Evolutionary conservation across 2,888 invertebrate species (phyloP).

Genomic region (Bimastos eiseni): DNA sequence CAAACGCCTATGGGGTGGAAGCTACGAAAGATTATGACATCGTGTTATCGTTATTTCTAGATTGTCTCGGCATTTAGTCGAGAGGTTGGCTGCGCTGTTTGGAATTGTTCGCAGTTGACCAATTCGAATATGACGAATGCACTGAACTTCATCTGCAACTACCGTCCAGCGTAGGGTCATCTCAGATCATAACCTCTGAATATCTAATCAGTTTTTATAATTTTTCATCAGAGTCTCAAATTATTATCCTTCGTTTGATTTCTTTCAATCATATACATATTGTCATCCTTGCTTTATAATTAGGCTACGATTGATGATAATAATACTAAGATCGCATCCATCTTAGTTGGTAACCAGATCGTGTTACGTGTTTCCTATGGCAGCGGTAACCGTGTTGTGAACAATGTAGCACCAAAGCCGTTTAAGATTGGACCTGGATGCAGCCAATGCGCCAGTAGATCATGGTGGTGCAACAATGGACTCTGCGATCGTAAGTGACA

Average conservation of each 20-base stretch:
- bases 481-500: slow-evolving; percentile 16
- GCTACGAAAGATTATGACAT: too few relatives aligned
- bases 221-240: too few relatives aligned
- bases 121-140: neutral
- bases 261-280: too few relatives aligned
- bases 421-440: neutral
- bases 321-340: too few relatives aligned
- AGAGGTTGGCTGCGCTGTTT: neutral
- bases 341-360: neutral
- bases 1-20: too few relatives aligned
- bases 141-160: neutral
- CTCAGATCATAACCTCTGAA: neutral
- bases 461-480: neutral
- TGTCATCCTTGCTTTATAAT: too few relatives aligned
- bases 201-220: too few relatives aligned
- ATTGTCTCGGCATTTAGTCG: neutral
- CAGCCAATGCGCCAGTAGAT: neutral
- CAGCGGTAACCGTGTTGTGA: neutral
- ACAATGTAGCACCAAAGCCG: neutral
- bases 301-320: too few relatives aligned
- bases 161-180: neutral
- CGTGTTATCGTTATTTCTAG: neutral
- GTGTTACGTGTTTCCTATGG: neutral
- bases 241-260: too few relatives aligned
- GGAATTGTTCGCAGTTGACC: neutral